Base-by-base conservation (phyloP, 1,140 invertebrate species). In the Drosophila trapezifrons region DNA sequence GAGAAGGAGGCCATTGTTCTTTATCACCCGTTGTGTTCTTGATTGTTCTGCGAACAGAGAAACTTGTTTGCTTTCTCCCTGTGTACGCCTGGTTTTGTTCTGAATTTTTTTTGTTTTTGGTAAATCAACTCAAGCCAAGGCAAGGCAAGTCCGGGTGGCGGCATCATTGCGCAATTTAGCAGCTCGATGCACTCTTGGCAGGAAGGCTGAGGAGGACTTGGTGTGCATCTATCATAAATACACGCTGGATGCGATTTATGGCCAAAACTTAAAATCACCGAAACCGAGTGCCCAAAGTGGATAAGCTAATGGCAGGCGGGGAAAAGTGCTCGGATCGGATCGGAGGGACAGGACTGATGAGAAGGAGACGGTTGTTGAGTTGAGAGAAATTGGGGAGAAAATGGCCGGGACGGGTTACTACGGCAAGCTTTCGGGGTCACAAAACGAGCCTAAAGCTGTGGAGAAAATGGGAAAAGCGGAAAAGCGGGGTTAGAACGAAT, bases 221-320 rank as follows among this genome's bases (percentile, higher is more conserved):
- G 3, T 52, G 10, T 29, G 63, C 56, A 76, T 64, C 49, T 38
- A 71, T 84, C 76, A 80, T 80, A 84, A 80, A 80, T 80, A 62
- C 57, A 56, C 40, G 55, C 52, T 55, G 45, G 66, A 60, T 80
- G 72, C 77, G 63, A 85, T 76, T 84, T 84, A 52, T 78, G 51
- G 80, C 72, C 52, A 45, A 79, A 79, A 78, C 71, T 83, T 67
- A 27, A 58, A 75, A 82, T 62, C 71, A 78, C 64, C 58, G 55
- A 71, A 60, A 71, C 66, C 49, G 72, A 76, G 57, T 37, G 51
- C 42, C 51, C 22, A 77, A 74, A 74, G 70, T 80, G 77, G 63
- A 78, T 85, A 63, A 56, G 72, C 59, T 65, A 74, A 76, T 74
- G 70, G 37, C 52, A 51, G 76, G 45, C 52, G 49, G 56, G 64